Evolutionary conservation across 1,140 invertebrate genomes (phyloP), one percentile per base, ranked within the genome.

Genomic region (Drosophila pseudoananassae): DNA sequence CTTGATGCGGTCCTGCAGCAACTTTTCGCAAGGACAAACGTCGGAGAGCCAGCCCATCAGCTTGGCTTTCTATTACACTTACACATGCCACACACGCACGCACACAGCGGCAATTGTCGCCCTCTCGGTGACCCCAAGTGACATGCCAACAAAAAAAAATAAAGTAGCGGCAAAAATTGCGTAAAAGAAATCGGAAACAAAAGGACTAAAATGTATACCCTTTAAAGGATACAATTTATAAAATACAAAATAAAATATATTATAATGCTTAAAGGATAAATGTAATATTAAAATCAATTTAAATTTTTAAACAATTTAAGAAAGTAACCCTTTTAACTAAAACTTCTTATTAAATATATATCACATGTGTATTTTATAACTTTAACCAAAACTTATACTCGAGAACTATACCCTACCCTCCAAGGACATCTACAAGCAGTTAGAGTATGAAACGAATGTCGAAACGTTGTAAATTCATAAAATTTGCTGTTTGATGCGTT

Each of bases 401-500:
- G 20, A 20, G 3, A 20, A 20, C 20, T 20, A 20, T 20, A 20
- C 2, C 20, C 2, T 20, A 20, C 20, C 20, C 20, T 20, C 20
- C 3, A 20, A 20, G 20, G 20, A 20, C 20, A 20, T 20, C 20
- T 3, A 4, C 2, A 38, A 40, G 20, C n/a, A 47, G 38, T n/a
- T 14, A 40, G 38, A 4, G 71, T 60, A 56, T n/a, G 20, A 23
- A 45, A 49, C 54, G 63, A 84, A 71, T 56, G 77, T 72, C 76
- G 83, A 87, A 87, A 83, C 78, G 83, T 88, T 87, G 83, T 87
- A 87, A 87, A 87, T 87, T 87, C 83, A 87, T 87, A 87, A 87
- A 87, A 87, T 87, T 87, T 87, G 83, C 83, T 87, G 83, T 87
- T 87, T 88, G 83, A 87, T 87, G 83, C 83, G 83, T 87, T 87